These are phyloP conservation scores for Sinocyclocheilus anshuiensis DNA, from an alignment of 2,113 vertebrate species.

Conservation along the genomic window DNA sequence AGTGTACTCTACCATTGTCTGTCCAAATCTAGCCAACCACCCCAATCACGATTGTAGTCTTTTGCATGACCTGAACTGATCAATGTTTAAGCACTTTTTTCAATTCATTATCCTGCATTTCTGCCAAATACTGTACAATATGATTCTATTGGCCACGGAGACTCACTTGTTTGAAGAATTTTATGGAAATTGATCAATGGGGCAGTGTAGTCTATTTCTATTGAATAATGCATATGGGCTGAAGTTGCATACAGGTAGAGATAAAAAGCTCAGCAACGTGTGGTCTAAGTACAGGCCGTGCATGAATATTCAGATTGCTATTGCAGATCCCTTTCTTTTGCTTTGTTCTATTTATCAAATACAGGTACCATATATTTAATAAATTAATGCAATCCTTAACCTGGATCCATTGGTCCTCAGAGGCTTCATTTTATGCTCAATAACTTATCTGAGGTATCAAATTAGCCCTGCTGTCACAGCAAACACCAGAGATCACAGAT, in stretches of 20 bases:
- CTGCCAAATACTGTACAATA: not conserved
- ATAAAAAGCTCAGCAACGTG: not conserved
- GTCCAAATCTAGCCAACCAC: not conserved
- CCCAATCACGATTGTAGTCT: not conserved
- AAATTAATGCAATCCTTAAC: not conserved
- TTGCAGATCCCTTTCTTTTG: not conserved
- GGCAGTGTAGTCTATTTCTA: not conserved
- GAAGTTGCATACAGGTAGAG: not conserved
- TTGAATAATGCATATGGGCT: not conserved
- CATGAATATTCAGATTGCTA: not conserved
- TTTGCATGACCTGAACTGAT: not conserved
- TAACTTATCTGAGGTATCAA: conserved; percentile 20
- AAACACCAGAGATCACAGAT: conserved; percentile 1
- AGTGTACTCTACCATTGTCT: not conserved
- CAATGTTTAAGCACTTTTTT: not conserved
- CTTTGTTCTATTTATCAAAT: not conserved
- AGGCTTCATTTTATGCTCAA: conserved; percentile 6
- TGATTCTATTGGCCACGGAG: not conserved
- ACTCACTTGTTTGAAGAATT: not conserved
- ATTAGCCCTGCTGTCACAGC: conserved; percentile 23
- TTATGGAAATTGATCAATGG: not conserved
- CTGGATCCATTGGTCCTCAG: conserved; percentile 1
- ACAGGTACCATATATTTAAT: not conserved
- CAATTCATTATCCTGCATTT: not conserved
- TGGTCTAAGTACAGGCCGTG: not conserved